These are phyloP conservation scores for Anomalospiza imberbis DNA, from an alignment of 2,797 vertebrate species.

Conservation along the genomic window DNA sequence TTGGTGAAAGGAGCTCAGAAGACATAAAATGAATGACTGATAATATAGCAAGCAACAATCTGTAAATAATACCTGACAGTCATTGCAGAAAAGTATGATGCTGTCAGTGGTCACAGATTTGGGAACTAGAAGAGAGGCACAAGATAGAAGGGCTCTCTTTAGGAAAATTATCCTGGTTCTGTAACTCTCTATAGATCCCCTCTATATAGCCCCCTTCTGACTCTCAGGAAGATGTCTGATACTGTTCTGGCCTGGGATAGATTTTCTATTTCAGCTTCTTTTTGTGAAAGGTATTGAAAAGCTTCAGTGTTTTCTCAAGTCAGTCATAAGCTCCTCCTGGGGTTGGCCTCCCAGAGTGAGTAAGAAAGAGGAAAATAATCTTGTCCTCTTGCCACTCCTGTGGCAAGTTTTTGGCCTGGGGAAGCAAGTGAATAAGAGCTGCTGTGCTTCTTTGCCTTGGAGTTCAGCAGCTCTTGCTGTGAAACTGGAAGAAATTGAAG, in stretches of 20 bases:
- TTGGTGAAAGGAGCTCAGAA: not conserved
- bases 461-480: conserved; percentile 24
- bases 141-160: not conserved
- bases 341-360: not conserved
- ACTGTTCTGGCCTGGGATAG: not conserved
- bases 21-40: not conserved
- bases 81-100: not conserved
- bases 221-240: not conserved
- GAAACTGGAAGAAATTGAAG: conserved; percentile 12
- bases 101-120: not conserved
- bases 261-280: not conserved
- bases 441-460: not conserved
- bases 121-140: not conserved
- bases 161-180: not conserved
- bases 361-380: not conserved
- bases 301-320: not conserved
- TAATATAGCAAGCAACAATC: not conserved
- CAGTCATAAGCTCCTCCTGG: not conserved
- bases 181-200: not conserved
- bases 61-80: not conserved
- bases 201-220: not conserved
- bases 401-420: not conserved
- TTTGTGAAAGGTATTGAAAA: not conserved
- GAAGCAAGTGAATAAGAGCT: not conserved
- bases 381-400: not conserved